Conservation (phyloP, 2,797 vertebrate genomes). For the Crypturellus tataupa region DNA sequence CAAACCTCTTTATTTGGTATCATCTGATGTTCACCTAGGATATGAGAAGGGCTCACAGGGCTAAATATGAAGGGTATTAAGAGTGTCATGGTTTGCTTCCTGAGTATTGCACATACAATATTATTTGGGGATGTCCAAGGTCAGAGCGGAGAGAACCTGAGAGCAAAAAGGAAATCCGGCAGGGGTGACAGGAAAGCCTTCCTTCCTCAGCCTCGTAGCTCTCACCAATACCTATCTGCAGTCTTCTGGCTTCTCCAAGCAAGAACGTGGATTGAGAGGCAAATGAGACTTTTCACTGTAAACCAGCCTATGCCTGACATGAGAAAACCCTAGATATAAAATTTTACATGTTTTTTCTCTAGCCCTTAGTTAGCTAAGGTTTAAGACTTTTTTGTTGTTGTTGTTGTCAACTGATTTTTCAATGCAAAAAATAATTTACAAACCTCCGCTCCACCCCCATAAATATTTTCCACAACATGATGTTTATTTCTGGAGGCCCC, state of each 20-base stretch:
- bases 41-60: neutral
- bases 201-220: neutral
- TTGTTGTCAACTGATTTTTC: neutral
- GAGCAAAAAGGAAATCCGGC: constrained; percentile 1
- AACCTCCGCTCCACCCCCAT: neutral
- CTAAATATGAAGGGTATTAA: neutral
- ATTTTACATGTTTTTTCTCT: neutral
- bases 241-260: neutral
- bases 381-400: neutral
- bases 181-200: neutral
- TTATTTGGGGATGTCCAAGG: neutral
- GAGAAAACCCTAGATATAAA: neutral
- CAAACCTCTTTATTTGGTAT: neutral
- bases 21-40: neutral
- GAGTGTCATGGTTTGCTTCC: neutral
- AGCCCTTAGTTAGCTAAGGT: neutral
- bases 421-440: constrained; percentile 35
- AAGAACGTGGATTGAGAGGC: neutral
- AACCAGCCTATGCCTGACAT: neutral
- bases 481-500: constrained; percentile 56
- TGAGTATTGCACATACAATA: neutral
- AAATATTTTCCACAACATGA: constrained; percentile 46
- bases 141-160: neutral
- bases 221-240: neutral
- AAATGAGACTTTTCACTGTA: neutral